Conservation (phyloP, 1,140 invertebrate genomes). For the Centruroides sculpturatus region DNA sequence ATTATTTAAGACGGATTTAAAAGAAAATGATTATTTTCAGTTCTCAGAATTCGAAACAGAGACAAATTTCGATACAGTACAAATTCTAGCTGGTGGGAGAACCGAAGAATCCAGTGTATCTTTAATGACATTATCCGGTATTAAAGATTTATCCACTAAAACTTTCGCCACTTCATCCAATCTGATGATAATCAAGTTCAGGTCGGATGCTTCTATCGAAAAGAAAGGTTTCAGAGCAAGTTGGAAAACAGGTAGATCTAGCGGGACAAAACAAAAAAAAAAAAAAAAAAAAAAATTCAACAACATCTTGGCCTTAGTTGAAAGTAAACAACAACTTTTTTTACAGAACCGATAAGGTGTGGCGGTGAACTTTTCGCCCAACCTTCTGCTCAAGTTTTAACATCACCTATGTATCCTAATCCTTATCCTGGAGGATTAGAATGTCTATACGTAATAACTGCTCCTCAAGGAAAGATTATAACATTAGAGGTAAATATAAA, state of each 20-base stretch:
- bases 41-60: constrained; percentile 97
- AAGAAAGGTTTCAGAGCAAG: constrained; percentile 63
- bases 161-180: constrained; percentile 87
- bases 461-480: constrained; percentile 71
- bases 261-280: background rate
- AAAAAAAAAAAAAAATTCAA: background rate
- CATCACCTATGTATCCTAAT: constrained; percentile 78
- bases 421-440: constrained; percentile 86
- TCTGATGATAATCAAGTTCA: constrained; percentile 96
- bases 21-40: constrained; percentile 33
- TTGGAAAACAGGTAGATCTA: constrained; percentile 36
- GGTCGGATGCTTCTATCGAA: constrained; percentile 82
- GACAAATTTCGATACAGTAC: constrained; percentile 87
- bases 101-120: constrained; percentile 88
- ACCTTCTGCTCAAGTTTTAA: constrained; percentile 34
- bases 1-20: no score
- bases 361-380: constrained; percentile 50
- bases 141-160: constrained; percentile 55
- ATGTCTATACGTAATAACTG: constrained; percentile 80
- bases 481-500: constrained; percentile 50
- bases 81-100: constrained; percentile 82
- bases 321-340: background rate
- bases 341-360: constrained; percentile 66
- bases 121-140: constrained; percentile 76
- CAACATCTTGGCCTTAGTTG: background rate